Conservation (phyloP, 2,797 vertebrate species). For the Dipus sagitta region DNA sequence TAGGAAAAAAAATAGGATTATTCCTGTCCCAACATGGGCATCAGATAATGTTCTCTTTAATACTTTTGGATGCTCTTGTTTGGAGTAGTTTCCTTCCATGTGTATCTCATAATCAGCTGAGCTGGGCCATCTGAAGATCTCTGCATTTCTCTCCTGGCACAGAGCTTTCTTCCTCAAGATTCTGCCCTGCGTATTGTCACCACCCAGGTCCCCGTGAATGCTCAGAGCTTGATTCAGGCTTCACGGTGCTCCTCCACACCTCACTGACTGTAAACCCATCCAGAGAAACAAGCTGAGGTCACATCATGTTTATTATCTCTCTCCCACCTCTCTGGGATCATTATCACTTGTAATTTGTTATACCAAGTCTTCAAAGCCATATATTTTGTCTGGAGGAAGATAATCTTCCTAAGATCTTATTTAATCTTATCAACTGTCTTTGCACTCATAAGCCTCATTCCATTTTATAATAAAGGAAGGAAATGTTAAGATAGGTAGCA, state of each 20-base stretch:
- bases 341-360: neutral
- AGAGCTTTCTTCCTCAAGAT: neutral
- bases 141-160: neutral
- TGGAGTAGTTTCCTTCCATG: neutral
- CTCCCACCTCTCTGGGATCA: neutral
- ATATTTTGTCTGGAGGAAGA: constrained; percentile 35
- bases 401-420: neutral
- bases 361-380: neutral
- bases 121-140: neutral
- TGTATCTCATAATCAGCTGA: neutral
- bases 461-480: neutral
- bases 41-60: neutral
- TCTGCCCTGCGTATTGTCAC: accelerated
- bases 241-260: neutral
- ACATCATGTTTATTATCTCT: accelerated
- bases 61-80: neutral
- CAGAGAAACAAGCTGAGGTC: neutral
- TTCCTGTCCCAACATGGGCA: neutral
- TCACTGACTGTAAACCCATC: neutral
- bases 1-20: no score
- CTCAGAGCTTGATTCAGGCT: neutral
- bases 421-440: neutral
- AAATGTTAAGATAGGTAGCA: neutral
- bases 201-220: neutral
- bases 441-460: neutral